These are phyloP conservation scores for Crossocerus cetratus DNA, from an alignment of 2,888 invertebrate genomes.

Conservation along the genomic window DNA sequence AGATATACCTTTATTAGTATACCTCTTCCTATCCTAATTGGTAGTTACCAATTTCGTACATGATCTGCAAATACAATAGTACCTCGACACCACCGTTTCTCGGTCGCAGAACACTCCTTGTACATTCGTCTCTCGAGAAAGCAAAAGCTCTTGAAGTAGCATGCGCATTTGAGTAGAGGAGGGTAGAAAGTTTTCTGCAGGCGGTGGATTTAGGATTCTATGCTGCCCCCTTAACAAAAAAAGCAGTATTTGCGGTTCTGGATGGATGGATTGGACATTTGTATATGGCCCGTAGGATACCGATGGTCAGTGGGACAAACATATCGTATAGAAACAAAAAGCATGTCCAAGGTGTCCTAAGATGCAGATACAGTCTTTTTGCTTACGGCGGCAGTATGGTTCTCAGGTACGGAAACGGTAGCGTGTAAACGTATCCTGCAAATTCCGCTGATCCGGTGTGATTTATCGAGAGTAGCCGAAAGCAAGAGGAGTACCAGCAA, in stretches of 20 bases:
- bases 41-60: neutral
- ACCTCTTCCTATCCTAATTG: slow-evolving; percentile 12
- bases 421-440: slow-evolving; percentile 57
- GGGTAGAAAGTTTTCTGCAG: slow-evolving; percentile 43
- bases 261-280: slow-evolving; percentile 57
- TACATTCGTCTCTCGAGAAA: neutral
- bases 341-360: slow-evolving; percentile 57
- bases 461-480: slow-evolving; percentile 67
- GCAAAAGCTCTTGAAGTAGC: slow-evolving; percentile 11
- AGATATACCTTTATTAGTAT: slow-evolving; percentile 13
- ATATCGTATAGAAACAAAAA: slow-evolving; percentile 46
- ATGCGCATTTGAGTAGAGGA: slow-evolving; percentile 34
- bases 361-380: slow-evolving; percentile 63
- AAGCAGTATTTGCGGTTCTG: slow-evolving; percentile 62
- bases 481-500: slow-evolving; percentile 79
- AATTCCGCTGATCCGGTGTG: slow-evolving; percentile 59
- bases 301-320: slow-evolving; percentile 45
- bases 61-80: slow-evolving; percentile 1
- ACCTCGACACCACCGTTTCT: slow-evolving; percentile 25
- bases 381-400: slow-evolving; percentile 62
- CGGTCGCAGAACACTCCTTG: slow-evolving; percentile 17
- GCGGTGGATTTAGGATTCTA: slow-evolving; percentile 53
- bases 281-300: slow-evolving; percentile 44
- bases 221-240: slow-evolving; percentile 64
- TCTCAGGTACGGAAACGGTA: slow-evolving; percentile 61